A percentile compares a stretch with the other conserved stretches of the same genome.
phyloP scores from a whole-genome alignment of 2,113 vertebrate species.

The Carassius gibelio region DNA sequence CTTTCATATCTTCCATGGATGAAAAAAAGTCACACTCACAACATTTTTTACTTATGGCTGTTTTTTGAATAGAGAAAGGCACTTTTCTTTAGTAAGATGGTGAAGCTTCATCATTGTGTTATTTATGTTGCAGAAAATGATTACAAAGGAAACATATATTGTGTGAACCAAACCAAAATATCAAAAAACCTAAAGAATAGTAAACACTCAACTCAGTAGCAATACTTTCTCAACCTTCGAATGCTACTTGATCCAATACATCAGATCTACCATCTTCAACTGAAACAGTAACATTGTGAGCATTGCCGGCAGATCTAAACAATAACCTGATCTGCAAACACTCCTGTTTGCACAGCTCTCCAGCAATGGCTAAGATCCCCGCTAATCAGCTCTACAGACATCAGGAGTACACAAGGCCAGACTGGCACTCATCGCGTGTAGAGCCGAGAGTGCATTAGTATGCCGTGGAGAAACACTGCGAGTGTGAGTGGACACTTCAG shows the following conservation, averaged over 20 bases:
- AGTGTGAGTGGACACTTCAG: conserved; percentile 51
- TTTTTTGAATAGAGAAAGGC: not conserved
- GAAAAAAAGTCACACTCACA: too few species aligned
- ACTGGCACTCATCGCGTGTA: not conserved
- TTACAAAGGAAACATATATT: not conserved
- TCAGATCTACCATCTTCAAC: not conserved
- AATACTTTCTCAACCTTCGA: not conserved
- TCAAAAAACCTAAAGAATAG: not conserved
- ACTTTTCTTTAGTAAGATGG: not conserved
- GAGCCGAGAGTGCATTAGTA: conserved; percentile 36
- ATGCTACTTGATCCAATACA: not conserved
- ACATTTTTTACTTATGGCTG: not conserved
- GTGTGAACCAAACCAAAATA: not conserved
- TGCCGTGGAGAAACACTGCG: conserved; percentile 15
- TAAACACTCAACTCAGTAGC: not conserved
- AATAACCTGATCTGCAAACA: not conserved
- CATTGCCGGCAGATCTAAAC: conserved; percentile 4
- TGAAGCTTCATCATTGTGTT: not conserved
- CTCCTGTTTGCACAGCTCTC: conserved; percentile 17
- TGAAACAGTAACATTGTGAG: not conserved
- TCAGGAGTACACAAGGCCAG: not conserved
- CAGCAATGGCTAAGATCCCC: not conserved
- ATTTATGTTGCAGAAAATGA: not conserved
- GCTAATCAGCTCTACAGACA: not conserved
- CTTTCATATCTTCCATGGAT: too few species aligned